Base-by-base conservation (phyloP, 2,797 vertebrate genomes). In the Hydrocynus forskahlii region DNA sequence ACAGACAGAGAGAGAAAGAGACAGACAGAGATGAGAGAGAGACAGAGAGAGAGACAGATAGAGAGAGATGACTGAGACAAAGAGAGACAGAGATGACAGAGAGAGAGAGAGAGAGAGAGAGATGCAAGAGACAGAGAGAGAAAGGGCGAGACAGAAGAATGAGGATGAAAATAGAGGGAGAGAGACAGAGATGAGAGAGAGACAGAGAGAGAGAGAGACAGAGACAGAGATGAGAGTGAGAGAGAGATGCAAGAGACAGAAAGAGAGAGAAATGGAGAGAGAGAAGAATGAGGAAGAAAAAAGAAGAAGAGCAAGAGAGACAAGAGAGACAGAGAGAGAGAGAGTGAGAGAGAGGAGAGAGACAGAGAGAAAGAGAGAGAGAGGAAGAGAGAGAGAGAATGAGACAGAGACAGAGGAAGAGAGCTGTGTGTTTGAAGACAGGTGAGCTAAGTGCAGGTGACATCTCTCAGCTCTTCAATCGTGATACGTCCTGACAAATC, bases 401-500 rank as follows among this genome's bases (percentile, higher is more conserved):
- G 54, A 70, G 9, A 63, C 43, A 73, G 62, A 78, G 62, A 60
- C 9, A 68, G 40, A 71, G 7, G 52, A 12, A 25, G 7, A 57
- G 16, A 75, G 76, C 69, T 84, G 80, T 84, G 75, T 83, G 62
- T 78, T 80, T 87, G 74, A 85, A 82, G 76, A 71, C 82, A 85
- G 81, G 82, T 84, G 80, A 78, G 81, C 69, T 88, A 75, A 86
- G 62, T 73, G 77, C 68, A 85, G 54, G 78, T 86, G 80, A 85
- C 86, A 82, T 79, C 40, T 77, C 54, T 60, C 76, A 25, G 43
- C 21, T 78, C 81, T 81, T 73, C 25, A 79, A 67, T 78, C 43
- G 43, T 73, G 79, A 83, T 86, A 63, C 17, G 23, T 72, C 81
- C 43, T 79, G 86, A 87, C 80, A 80, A 68, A 82, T 76, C 50